These are phyloP conservation scores for Polyodon spathula DNA, from an alignment of 2,113 vertebrate species.

Conservation along the genomic window DNA sequence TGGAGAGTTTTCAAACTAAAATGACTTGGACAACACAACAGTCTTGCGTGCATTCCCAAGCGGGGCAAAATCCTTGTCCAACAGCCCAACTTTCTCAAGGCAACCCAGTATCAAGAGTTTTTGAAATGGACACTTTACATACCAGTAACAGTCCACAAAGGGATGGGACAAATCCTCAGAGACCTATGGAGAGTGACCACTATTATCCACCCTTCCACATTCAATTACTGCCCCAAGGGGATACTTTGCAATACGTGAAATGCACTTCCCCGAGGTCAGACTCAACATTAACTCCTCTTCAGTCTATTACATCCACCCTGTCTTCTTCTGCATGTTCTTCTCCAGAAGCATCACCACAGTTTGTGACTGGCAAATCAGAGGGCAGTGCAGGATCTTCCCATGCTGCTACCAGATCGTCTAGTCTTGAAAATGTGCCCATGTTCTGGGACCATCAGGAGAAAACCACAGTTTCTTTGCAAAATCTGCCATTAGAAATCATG, in stretches of 20 bases:
- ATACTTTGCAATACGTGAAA: conserved; percentile 48
- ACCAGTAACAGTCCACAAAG: conserved; percentile 47
- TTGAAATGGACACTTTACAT: conserved; percentile 46
- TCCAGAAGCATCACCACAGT: conserved; percentile 56
- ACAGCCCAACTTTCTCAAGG: conserved; percentile 49
- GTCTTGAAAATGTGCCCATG: conserved; percentile 61
- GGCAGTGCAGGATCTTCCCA: conserved; percentile 49
- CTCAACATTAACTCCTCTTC: conserved; percentile 55
- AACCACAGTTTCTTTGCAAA: conserved; percentile 26
- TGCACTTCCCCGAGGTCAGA: conserved; percentile 55
- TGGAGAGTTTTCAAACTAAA: conserved; percentile 46
- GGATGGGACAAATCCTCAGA: conserved; percentile 40
- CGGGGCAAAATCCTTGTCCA: conserved; percentile 35
- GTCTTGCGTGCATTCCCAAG: conserved; percentile 42
- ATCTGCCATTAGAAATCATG: conserved; percentile 41
- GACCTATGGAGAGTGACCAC: conserved; percentile 36
- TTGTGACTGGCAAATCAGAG: conserved; percentile 59
- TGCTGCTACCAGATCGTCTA: conserved; percentile 53
- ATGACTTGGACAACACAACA: conserved; percentile 44
- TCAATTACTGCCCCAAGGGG: conserved; percentile 49
- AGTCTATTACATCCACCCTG: conserved; percentile 63
- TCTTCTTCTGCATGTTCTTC: conserved; percentile 60
- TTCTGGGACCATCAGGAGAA: conserved; percentile 50
- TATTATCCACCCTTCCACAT: conserved; percentile 45
- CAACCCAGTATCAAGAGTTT: conserved; percentile 38